Percentiles rank a stretch among this genome's conserved stretches.
These are phyloP conservation scores for Protonemura montana DNA, from an alignment of 2,888 invertebrate species.

Conservation along the genomic window DNA sequence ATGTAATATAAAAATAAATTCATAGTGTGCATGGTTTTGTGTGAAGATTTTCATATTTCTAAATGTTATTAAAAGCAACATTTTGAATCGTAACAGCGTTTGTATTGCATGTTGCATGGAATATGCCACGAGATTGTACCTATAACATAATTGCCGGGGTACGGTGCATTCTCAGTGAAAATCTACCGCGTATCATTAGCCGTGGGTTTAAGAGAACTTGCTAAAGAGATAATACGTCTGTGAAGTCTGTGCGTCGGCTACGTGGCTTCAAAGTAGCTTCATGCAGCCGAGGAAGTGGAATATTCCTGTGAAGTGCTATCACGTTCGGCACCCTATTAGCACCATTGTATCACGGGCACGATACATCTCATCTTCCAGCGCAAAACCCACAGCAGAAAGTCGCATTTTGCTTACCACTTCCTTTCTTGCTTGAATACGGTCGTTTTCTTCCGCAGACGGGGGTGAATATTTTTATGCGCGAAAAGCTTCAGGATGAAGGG, in stretches of 20 bases:
- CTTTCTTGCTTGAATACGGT: constrained; percentile 10
- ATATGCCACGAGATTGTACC: neutral
- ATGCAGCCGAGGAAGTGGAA: constrained; percentile 23
- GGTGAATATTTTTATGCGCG: constrained; percentile 33
- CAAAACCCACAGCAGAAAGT: neutral
- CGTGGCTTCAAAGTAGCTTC: neutral
- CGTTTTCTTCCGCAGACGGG: neutral
- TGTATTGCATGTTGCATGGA: neutral
- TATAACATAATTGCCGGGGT: neutral
- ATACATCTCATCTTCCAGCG: neutral
- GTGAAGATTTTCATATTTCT: neutral
- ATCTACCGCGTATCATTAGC: constrained; percentile 14
- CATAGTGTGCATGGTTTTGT: neutral
- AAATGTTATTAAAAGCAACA: neutral
- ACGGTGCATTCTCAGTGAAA: neutral
- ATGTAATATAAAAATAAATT: too few species aligned
- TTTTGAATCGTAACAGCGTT: neutral
- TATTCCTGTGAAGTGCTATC: neutral
- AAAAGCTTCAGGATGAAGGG: constrained; percentile 26
- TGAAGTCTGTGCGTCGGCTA: neutral
- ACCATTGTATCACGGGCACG: neutral
- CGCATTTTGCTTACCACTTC: constrained; percentile 15
- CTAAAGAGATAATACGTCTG: neutral
- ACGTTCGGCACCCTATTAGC: constrained; percentile 27
- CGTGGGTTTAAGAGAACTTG: constrained; percentile 8